phyloP scores from a whole-genome alignment of 2,113 vertebrate species.

The Charina bottae region DNA sequence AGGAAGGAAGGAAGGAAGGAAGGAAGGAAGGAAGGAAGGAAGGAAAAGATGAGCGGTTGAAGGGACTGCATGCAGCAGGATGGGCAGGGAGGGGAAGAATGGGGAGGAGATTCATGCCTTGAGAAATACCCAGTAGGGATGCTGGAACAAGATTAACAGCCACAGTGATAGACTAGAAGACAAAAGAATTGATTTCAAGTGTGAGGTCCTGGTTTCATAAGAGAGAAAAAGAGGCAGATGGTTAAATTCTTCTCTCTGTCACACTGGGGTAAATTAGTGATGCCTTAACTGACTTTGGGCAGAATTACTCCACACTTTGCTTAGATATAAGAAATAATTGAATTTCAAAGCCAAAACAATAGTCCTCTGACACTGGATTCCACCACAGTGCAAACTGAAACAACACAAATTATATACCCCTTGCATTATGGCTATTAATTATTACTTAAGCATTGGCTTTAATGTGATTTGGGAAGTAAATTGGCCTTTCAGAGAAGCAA shows the following conservation, averaged over 20 bases:
- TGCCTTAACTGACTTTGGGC: not conserved
- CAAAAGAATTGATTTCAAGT: conserved; percentile 30
- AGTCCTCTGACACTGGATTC: not conserved
- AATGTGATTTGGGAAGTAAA: conserved; percentile 8
- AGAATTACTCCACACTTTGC: not conserved
- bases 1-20: too few species aligned
- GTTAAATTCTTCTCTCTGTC: conserved; percentile 26
- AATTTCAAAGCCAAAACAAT: rapidly evolving
- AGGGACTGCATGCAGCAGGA: not conserved
- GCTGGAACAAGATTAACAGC: conserved; percentile 13
- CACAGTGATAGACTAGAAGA: conserved; percentile 11
- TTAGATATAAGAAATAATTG: not conserved
- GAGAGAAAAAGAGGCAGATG: conserved; percentile 11
- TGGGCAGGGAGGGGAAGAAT: not conserved
- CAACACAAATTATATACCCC: not conserved
- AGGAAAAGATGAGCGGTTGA: not conserved
- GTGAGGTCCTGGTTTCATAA: not conserved
- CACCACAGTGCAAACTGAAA: not conserved
- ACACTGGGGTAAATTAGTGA: conserved; percentile 14
- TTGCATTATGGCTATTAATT: not conserved
- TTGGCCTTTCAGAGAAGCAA: conserved; percentile 7
- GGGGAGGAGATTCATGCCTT: not conserved
- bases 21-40: too few species aligned
- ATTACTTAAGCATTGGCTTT: conserved; percentile 28
- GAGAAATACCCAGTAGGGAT: conserved; percentile 13